These are phyloP conservation scores for Myotis daubentonii DNA, from an alignment of 2,797 vertebrate species.

Conservation along the genomic window DNA sequence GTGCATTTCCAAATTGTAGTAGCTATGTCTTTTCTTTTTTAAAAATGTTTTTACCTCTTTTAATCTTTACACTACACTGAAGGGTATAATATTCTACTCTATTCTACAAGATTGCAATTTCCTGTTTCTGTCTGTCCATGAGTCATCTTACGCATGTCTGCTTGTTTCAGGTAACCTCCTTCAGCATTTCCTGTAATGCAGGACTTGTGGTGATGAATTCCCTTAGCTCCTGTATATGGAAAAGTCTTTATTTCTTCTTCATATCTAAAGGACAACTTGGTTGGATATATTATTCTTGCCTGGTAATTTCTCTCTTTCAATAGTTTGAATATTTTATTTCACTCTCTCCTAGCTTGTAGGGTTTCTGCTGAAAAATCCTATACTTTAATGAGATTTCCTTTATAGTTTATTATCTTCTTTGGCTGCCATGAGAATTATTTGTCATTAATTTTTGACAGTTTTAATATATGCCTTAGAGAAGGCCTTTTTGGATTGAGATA, in stretches of 20 bases:
- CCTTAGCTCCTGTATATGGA: neutral
- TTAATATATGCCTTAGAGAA: neutral
- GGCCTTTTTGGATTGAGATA: neutral
- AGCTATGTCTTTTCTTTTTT: neutral
- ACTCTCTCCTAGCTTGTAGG: neutral
- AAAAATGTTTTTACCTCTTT: neutral
- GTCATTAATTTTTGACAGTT: neutral
- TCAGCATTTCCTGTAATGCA: neutral
- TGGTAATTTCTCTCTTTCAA: neutral
- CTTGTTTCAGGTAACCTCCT: neutral
- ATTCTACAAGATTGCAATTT: neutral
- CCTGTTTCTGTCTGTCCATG: neutral
- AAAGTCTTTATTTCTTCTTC: neutral
- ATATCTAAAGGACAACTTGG: neutral
- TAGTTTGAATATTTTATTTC: neutral
- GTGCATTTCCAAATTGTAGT: neutral
- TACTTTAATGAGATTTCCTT: neutral
- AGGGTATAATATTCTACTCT: neutral
- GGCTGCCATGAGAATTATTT: neutral
- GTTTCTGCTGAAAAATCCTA: neutral
- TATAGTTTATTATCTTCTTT: neutral
- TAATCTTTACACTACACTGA: neutral
- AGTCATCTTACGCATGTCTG: neutral
- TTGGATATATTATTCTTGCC: neutral
- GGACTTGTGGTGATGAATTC: neutral